Evolutionary conservation across 2,888 invertebrate genomes (phyloP).

Genomic region (Prenolepis imparis): DNA sequence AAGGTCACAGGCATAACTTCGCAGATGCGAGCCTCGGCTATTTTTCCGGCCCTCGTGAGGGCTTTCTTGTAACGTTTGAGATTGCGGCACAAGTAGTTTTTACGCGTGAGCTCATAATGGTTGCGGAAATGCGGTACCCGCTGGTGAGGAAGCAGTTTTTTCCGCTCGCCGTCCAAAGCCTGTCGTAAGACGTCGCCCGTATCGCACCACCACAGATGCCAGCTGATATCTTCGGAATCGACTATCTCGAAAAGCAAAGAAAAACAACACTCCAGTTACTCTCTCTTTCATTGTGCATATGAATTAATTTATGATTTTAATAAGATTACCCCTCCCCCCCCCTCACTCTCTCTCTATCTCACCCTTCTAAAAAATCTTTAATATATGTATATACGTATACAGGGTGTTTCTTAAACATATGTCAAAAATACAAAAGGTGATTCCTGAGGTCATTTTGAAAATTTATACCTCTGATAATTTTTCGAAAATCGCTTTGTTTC

Average conservation of each 20-base stretch:
- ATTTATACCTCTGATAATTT: too few species aligned
- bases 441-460: too few species aligned
- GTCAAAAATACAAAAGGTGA: too few species aligned
- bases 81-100: constrained; percentile 88
- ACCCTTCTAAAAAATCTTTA: too few species aligned
- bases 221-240: constrained; percentile 83
- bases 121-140: constrained; percentile 89
- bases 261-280: not conserved
- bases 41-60: constrained; percentile 78
- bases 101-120: constrained; percentile 89
- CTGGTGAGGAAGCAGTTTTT: constrained; percentile 81
- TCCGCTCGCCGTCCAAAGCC: constrained; percentile 76
- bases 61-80: constrained; percentile 86
- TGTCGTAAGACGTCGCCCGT: constrained; percentile 86
- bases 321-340: not conserved
- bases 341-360: too few species aligned
- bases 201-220: constrained; percentile 89
- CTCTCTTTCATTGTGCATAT: too few species aligned
- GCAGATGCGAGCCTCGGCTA: constrained; percentile 86
- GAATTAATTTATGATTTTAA: too few species aligned
- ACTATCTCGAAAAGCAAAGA: constrained; percentile 75
- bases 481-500: too few species aligned
- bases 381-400: too few species aligned
- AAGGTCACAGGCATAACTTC: constrained; percentile 88
- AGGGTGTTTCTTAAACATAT: too few species aligned